Conservation (phyloP, 53 echinoderm and acorn worm genomes). For the Antedon mediterranea region DNA sequence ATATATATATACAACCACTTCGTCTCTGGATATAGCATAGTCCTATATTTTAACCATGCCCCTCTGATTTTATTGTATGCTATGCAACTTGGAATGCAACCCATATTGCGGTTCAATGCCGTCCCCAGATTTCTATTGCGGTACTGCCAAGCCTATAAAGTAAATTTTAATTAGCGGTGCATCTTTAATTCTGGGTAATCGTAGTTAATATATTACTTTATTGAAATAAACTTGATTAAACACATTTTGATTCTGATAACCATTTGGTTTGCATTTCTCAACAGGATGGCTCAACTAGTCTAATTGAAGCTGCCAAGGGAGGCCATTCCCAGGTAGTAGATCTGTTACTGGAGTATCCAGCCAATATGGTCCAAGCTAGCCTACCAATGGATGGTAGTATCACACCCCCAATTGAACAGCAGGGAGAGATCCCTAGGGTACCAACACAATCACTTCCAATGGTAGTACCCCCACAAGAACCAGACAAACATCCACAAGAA, state of each 20-base stretch:
- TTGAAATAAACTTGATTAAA: too few relatives aligned
- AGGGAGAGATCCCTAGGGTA: slow-evolving; percentile 87
- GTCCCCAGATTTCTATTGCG: too few relatives aligned
- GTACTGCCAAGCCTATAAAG: too few relatives aligned
- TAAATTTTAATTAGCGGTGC: too few relatives aligned
- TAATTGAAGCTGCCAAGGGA: slow-evolving; percentile 95
- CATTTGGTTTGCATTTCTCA: too few relatives aligned
- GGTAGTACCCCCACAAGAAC: slow-evolving; percentile 92
- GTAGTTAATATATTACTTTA: too few relatives aligned
- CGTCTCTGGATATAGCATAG: background rate
- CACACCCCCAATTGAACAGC: slow-evolving; percentile 83
- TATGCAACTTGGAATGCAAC: too few relatives aligned
- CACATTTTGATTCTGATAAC: too few relatives aligned
- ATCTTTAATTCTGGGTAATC: too few relatives aligned
- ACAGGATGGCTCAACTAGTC: slow-evolving; percentile 95
- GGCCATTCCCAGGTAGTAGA: slow-evolving; percentile 79
- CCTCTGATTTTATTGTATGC: too few relatives aligned
- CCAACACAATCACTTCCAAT: slow-evolving; percentile 91
- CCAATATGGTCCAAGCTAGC: slow-evolving; percentile 55
- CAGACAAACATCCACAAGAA: slow-evolving; percentile 86
- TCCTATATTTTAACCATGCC: too few relatives aligned
- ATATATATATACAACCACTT: background rate
- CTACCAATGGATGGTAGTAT: slow-evolving; percentile 58
- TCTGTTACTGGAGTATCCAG: slow-evolving; percentile 74
- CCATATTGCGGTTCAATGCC: too few relatives aligned